Evolutionary conservation across 35 echinoderm and acorn worm genomes (phyloP).

Genomic region (Ophioderma brevispina): DNA sequence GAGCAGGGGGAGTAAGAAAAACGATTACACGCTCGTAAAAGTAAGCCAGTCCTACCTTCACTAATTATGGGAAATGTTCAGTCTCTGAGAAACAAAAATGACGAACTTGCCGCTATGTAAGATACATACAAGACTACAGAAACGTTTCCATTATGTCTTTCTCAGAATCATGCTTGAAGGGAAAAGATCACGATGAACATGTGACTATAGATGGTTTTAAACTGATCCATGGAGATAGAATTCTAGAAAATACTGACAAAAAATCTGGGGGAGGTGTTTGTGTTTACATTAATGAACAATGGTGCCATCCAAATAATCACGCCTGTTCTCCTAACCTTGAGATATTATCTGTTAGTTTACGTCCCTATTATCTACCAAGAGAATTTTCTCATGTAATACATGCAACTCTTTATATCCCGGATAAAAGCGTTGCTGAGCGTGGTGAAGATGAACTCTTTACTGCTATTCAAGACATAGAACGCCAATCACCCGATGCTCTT

Average conservation of each 20-base stretch:
- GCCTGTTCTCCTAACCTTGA: slow-evolving; percentile 39
- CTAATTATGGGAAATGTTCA: slow-evolving; percentile 41
- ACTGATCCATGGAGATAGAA: slow-evolving; percentile 43
- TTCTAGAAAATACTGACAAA: slow-evolving; percentile 34
- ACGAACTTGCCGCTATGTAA: slow-evolving; percentile 22
- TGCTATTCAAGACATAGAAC: slow-evolving; percentile 28
- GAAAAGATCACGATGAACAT: neutral
- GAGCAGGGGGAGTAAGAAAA: slow-evolving; percentile 24
- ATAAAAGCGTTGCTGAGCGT: slow-evolving; percentile 23
- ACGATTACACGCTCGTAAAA: slow-evolving; percentile 34
- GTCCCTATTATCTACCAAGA: slow-evolving; percentile 35
- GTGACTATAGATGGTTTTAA: slow-evolving; percentile 58
- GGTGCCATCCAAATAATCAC: slow-evolving; percentile 48
- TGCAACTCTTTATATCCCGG: slow-evolving; percentile 20
- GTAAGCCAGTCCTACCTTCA: slow-evolving; percentile 42
- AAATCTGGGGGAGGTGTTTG: slow-evolving; percentile 38
- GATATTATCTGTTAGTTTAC: too few species aligned
- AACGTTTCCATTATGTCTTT: slow-evolving; percentile 36
- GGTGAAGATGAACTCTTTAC: neutral
- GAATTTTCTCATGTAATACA: slow-evolving; percentile 62
- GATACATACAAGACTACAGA: slow-evolving; percentile 33
- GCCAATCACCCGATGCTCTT: neutral
- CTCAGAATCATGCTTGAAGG: slow-evolving; percentile 46
- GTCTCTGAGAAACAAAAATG: slow-evolving; percentile 46
- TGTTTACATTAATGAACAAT: slow-evolving; percentile 45